phyloP scores from a whole-genome alignment of 2,888 invertebrate species.

The Copidosoma aretas region DNA sequence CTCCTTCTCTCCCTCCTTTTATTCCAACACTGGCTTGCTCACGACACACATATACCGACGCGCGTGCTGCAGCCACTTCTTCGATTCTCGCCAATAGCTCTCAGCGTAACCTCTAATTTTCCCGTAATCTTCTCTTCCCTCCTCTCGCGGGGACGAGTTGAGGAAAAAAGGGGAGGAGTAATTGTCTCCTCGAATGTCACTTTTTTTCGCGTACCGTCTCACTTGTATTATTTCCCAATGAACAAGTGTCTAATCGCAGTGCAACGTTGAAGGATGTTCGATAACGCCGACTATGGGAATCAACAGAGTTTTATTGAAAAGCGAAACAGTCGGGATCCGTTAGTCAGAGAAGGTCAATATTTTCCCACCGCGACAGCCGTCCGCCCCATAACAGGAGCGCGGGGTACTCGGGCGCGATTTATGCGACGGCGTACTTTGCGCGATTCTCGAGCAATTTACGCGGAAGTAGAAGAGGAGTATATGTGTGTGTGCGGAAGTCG shows the following conservation, averaged over 20 bases:
- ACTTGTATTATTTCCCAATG: no score
- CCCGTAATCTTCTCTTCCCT: background rate
- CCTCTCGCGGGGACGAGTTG: background rate
- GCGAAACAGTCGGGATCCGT: no score
- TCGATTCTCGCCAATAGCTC: slow-evolving; percentile 51
- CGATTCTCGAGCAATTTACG: slow-evolving; percentile 17
- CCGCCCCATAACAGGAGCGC: background rate
- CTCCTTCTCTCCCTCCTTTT: background rate
- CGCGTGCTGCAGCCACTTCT: slow-evolving; percentile 32
- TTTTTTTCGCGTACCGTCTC: no score
- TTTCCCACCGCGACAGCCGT: background rate
- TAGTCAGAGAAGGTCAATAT: no score
- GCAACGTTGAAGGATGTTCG: no score
- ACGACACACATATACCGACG: slow-evolving; percentile 27
- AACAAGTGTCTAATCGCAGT: no score
- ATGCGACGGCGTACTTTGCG: slow-evolving; percentile 7
- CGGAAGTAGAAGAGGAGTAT: background rate
- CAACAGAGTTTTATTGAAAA: no score
- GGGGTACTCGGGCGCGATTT: slow-evolving; percentile 16
- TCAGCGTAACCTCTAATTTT: slow-evolving; percentile 54
- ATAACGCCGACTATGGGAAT: no score
- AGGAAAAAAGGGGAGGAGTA: no score
- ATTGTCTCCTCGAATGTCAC: no score
- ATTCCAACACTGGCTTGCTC: slow-evolving; percentile 1
- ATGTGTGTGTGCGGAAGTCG: slow-evolving; percentile 26